Percentiles rank a stretch among this genome's conserved stretches.
phyloP scores from a whole-genome alignment of 2,888 invertebrate genomes.

The Desoria tigrina region DNA sequence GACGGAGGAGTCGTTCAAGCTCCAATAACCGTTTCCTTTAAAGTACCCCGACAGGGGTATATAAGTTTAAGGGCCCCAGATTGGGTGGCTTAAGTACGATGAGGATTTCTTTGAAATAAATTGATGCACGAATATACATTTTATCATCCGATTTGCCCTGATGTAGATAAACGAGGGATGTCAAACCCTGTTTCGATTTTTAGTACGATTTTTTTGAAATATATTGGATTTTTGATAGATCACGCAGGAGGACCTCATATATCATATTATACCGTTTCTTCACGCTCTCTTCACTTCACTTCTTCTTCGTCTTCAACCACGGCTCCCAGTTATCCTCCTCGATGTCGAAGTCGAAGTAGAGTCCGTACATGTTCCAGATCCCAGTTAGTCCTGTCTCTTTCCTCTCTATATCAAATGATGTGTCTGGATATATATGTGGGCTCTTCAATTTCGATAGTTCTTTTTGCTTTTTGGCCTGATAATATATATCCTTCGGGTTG shows the following conservation, averaged over 20 bases:
- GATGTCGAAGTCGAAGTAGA: too few relatives aligned
- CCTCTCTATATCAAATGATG: not conserved
- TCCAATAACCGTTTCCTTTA: too few relatives aligned
- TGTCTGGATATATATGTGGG: not conserved
- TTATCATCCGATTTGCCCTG: slow-evolving; percentile 18
- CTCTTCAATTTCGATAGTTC: slow-evolving; percentile 4
- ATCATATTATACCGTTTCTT: slow-evolving; percentile 14
- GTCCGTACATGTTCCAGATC: too few relatives aligned
- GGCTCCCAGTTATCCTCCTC: not conserved
- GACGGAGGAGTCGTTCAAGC: too few relatives aligned
- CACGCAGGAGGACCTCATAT: slow-evolving; percentile 16
- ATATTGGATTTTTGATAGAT: slow-evolving; percentile 26
- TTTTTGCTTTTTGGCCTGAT: not conserved
- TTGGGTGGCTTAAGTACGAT: slow-evolving; percentile 8
- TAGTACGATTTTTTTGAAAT: slow-evolving; percentile 18
- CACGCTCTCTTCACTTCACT: slow-evolving; percentile 7
- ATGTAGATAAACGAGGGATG: slow-evolving; percentile 21
- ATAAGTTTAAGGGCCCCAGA: too few relatives aligned
- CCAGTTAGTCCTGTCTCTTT: not conserved
- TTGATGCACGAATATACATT: slow-evolving; percentile 22
- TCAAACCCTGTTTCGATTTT: slow-evolving; percentile 20
- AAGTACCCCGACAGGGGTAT: too few relatives aligned
- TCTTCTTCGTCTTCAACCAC: not conserved
- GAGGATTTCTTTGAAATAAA: slow-evolving; percentile 14
- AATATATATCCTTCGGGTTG: not conserved